phyloP scores from a whole-genome alignment of 2,888 invertebrate genomes.

The Litoditis marina region DNA sequence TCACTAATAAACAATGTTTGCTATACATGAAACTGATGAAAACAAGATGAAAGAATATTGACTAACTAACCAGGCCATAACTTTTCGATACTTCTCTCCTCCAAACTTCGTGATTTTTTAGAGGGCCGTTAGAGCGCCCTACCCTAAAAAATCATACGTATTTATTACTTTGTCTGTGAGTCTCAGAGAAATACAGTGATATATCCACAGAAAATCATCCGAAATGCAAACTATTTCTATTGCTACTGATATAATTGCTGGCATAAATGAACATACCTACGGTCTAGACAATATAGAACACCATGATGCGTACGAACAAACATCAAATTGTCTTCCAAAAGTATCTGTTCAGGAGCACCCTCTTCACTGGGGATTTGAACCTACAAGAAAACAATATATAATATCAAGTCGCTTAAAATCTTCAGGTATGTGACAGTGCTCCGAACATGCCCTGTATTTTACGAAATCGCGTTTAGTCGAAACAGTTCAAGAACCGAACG shows the following conservation, averaged over 20 bases:
- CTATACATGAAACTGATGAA: not conserved
- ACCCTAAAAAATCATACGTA: not conserved
- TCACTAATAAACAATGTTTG: no score
- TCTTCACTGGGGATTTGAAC: constrained; percentile 25
- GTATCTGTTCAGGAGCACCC: constrained; percentile 38
- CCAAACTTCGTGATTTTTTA: constrained; percentile 37
- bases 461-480: no score
- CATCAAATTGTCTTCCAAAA: constrained; percentile 33
- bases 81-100: constrained; percentile 21
- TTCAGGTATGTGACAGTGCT: no score
- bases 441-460: no score
- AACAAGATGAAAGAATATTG: no score
- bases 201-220: not conserved
- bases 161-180: no score
- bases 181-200: no score
- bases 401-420: no score
- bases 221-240: not conserved
- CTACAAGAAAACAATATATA: constrained; percentile 4
- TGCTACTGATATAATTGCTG: not conserved
- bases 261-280: constrained; percentile 26
- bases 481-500: no score
- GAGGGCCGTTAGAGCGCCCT: constrained; percentile 19
- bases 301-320: constrained; percentile 50
- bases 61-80: constrained; percentile 25
- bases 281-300: constrained; percentile 49